These are phyloP conservation scores for Nebria salina DNA, from an alignment of 2,888 invertebrate genomes.

Conservation along the genomic window DNA sequence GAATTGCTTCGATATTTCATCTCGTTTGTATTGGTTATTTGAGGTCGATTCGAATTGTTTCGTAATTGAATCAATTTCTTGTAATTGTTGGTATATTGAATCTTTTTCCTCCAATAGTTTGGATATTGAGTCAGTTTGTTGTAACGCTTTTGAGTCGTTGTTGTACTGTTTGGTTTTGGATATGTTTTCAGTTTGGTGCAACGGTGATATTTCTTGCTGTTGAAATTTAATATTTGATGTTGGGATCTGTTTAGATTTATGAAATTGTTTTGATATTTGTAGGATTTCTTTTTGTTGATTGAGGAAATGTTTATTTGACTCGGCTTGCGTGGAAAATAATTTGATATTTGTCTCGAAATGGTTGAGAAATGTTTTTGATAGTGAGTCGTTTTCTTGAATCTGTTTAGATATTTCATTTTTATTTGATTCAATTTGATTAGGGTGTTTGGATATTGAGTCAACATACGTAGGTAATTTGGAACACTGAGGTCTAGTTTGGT, in stretches of 20 bases:
- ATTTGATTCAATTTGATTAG: background rate
- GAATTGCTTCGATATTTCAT: slow-evolving; percentile 11
- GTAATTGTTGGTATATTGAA: background rate
- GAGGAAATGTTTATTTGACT: background rate
- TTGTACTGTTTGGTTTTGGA: background rate
- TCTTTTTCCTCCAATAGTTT: background rate
- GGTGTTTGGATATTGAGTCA: background rate
- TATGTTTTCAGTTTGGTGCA: background rate
- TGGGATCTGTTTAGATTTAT: background rate
- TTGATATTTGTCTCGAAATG: background rate
- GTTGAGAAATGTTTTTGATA: background rate
- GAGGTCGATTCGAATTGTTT: background rate
- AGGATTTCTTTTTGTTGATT: background rate
- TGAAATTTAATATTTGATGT: too few species aligned
- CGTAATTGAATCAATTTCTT: background rate
- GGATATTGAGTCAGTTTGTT: background rate
- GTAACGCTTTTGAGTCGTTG: background rate
- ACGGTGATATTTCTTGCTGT: too few species aligned
- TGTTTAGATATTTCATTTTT: background rate
- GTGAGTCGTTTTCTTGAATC: background rate
- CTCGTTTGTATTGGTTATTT: background rate
- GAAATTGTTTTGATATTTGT: background rate
- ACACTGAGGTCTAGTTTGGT: background rate
- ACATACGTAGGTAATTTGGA: background rate
- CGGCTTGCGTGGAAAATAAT: background rate